These are phyloP conservation scores for Cydia amplana DNA, from an alignment of 1,140 invertebrate genomes.

Conservation along the genomic window DNA sequence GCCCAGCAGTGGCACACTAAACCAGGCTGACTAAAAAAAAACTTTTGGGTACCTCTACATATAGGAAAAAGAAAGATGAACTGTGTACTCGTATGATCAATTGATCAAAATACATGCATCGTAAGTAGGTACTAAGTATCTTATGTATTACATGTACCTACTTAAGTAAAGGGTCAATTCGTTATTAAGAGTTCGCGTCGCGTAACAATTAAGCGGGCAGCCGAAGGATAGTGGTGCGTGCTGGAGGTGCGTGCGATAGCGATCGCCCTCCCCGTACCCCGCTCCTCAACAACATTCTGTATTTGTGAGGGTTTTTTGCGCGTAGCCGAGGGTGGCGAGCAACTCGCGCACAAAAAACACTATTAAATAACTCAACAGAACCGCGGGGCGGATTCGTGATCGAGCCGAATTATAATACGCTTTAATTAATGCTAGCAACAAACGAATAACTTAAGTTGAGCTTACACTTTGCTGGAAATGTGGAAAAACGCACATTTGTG, in stretches of 20 bases:
- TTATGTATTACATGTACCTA: no score
- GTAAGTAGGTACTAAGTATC: no score
- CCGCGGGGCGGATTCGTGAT: constrained; percentile 75
- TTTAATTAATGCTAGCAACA: constrained; percentile 72
- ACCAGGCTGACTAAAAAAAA: no score
- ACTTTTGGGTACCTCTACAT: no score
- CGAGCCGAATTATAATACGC: constrained; percentile 60
- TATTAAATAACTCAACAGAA: constrained; percentile 78
- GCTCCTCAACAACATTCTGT: constrained; percentile 74
- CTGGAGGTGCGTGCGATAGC: constrained; percentile 77
- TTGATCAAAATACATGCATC: no score
- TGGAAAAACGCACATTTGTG: constrained; percentile 1
- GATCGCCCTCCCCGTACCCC: constrained; percentile 62
- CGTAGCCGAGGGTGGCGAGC: constrained; percentile 73
- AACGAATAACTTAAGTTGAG: constrained; percentile 50
- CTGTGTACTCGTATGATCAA: no score
- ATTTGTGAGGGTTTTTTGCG: constrained; percentile 77
- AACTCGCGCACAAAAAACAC: constrained; percentile 77
- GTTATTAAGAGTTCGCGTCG: constrained; percentile 47
- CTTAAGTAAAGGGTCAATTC: constrained; percentile 35
- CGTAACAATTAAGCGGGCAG: constrained; percentile 75
- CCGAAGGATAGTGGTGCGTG: constrained; percentile 77
- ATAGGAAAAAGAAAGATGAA: no score
- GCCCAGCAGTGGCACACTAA: no score
- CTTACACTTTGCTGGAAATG: constrained; percentile 39